A percentile compares a stretch with the other conserved stretches of the same genome.
Conservation (phyloP, 2,888 invertebrate species). For the Athalia rosae region DNA sequence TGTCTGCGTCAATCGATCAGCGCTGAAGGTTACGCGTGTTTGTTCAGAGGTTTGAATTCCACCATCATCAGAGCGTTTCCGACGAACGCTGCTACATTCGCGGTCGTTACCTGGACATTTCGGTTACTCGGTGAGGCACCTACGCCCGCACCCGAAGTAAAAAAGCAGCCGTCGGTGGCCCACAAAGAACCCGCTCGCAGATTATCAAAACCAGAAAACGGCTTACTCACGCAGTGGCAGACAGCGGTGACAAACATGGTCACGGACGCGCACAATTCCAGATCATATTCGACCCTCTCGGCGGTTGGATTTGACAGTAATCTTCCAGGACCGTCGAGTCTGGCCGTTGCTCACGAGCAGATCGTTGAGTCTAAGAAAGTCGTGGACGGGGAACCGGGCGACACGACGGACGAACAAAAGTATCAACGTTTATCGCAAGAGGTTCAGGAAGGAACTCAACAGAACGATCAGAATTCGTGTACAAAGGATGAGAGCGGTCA, state of each 20-base stretch:
- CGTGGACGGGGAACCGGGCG: neutral
- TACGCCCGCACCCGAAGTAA: constrained; percentile 54
- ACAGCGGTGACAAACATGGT: neutral
- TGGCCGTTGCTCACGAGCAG: constrained; percentile 15
- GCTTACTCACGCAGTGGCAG: constrained; percentile 19
- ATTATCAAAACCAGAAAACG: constrained; percentile 19
- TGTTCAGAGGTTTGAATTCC: constrained; percentile 85
- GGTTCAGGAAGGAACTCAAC: neutral
- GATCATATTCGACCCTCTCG: constrained; percentile 35
- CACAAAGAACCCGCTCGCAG: constrained; percentile 35
- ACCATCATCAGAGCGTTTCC: constrained; percentile 92
- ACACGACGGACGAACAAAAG: neutral
- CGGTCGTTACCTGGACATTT: constrained; percentile 89
- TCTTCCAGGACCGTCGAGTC: neutral
- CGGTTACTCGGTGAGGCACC: constrained; percentile 70
- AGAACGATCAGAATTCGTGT: neutral
- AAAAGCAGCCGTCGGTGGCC: constrained; percentile 63
- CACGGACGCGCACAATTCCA: constrained; percentile 19
- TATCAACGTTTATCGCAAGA: neutral
- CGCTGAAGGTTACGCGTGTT: constrained; percentile 82
- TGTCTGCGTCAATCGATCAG: constrained; percentile 83
- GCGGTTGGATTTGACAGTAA: neutral
- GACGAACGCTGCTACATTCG: constrained; percentile 94
- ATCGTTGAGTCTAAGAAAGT: neutral
- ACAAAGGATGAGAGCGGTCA: constrained; percentile 16